phyloP scores from a whole-genome alignment of 2,113 vertebrate genomes.

The Labeo rohita region DNA sequence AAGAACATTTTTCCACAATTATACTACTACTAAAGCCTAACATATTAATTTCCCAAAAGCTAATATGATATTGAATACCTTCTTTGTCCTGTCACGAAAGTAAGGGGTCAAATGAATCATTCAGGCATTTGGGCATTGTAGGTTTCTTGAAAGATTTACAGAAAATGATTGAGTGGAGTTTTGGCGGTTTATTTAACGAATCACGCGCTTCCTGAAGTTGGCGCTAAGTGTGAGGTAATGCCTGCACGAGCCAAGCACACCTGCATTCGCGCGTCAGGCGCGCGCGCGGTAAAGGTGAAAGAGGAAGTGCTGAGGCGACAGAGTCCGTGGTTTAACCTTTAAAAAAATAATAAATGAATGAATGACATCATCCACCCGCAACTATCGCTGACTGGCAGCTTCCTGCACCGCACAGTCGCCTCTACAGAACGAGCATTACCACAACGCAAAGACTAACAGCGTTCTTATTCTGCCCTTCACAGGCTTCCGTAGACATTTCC shows the following conservation, averaged over 20 bases:
- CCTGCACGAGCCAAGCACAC: background rate
- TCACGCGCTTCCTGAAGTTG: background rate
- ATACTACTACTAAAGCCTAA: background rate
- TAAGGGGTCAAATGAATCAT: background rate
- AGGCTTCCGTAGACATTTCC: constrained; percentile 73
- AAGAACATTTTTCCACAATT: background rate
- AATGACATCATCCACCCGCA: background rate
- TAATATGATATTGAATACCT: background rate
- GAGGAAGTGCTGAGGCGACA: background rate
- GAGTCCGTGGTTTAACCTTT: constrained; percentile 10
- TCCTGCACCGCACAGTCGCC: background rate
- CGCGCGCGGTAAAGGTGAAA: constrained; percentile 12
- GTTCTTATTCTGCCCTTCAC: constrained; percentile 60
- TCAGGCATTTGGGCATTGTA: background rate
- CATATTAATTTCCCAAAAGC: background rate
- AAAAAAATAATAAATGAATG: background rate
- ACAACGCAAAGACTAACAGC: constrained; percentile 8
- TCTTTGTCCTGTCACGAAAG: background rate
- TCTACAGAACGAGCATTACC: too few species aligned
- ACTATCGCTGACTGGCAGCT: background rate
- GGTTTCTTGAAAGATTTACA: background rate
- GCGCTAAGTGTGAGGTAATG: background rate
- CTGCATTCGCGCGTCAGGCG: background rate
- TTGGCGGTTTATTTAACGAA: constrained; percentile 7
- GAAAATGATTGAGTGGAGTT: background rate